Conservation (phyloP, 23 tunicate species). For the Halocynthia aurantium region DNA sequence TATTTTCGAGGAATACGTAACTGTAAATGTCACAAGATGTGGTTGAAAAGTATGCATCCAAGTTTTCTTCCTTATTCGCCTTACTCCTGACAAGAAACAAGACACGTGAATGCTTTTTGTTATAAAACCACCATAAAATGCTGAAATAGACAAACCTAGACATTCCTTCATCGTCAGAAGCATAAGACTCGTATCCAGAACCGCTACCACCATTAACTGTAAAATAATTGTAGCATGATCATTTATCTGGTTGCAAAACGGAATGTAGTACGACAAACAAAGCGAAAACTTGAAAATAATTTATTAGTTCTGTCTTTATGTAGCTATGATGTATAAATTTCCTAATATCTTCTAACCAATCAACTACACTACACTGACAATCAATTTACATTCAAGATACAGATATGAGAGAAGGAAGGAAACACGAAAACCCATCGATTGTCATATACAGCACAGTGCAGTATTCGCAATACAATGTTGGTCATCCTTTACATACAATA, state of each 20-base stretch:
- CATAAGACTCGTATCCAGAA: conserved; percentile 69
- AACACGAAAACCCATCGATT: too few relatives aligned
- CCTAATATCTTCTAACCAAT: neutral
- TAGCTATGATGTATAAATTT: neutral
- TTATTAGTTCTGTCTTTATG: neutral
- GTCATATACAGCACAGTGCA: too few relatives aligned
- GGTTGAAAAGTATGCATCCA: conserved; percentile 16
- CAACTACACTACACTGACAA: too few relatives aligned
- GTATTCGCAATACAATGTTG: neutral
- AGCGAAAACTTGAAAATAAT: neutral
- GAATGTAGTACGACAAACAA: neutral
- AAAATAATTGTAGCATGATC: neutral
- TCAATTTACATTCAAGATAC: too few relatives aligned
- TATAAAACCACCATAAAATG: neutral
- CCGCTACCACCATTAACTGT: conserved; percentile 38
- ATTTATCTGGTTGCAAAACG: neutral
- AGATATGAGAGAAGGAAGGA: too few relatives aligned
- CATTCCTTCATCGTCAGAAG: conserved; percentile 42
- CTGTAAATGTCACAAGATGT: conserved; percentile 37
- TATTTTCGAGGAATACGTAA: conserved; percentile 38
- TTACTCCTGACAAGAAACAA: too few relatives aligned
- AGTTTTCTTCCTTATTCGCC: conserved; percentile 28
- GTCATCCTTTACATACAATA: neutral
- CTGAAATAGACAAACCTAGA: conserved; percentile 19
- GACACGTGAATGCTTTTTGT: too few relatives aligned